phyloP scores from a whole-genome alignment of 2,113 vertebrate genomes.

The Coregonus clupeaformis region DNA sequence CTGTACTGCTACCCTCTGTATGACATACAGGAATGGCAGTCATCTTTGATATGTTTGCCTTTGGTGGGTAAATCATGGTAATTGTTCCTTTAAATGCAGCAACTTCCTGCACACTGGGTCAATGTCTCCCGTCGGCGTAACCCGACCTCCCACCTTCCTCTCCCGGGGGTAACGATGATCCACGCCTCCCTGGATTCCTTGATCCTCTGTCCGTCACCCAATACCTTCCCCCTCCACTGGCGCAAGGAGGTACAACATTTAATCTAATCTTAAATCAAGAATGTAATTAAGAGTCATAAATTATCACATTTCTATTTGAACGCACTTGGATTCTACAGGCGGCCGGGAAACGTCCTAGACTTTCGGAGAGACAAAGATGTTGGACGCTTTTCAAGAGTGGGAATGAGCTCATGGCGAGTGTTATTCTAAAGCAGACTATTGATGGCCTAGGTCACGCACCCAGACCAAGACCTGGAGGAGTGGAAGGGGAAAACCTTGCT shows the following conservation, averaged over 20 bases:
- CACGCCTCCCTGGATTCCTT: conserved; percentile 42
- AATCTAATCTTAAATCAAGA: conserved; percentile 34
- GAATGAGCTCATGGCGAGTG: conserved; percentile 28
- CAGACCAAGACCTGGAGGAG: conserved; percentile 64
- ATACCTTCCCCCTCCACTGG: conserved; percentile 44
- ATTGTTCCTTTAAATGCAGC: conserved; percentile 35
- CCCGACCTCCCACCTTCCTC: conserved; percentile 37
- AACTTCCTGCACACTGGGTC: conserved; percentile 36
- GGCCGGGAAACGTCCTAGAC: neutral
- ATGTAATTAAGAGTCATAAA: conserved; percentile 50
- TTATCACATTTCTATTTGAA: conserved; percentile 29
- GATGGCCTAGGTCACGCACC: conserved; percentile 80
- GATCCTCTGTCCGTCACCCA: conserved; percentile 53
- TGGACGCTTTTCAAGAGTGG: neutral
- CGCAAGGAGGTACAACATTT: conserved; percentile 23
- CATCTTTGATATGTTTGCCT: conserved; percentile 20
- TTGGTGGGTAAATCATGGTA: conserved; percentile 43
- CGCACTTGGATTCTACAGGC: conserved; percentile 1
- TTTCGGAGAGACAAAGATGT: neutral
- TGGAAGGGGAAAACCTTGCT: conserved; percentile 66
- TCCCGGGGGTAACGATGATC: conserved; percentile 47
- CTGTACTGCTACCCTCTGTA: neutral
- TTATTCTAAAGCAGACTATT: conserved; percentile 62
- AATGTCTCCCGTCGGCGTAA: conserved; percentile 40
- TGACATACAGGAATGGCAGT: neutral